A percentile compares a stretch with the other conserved stretches of the same genome.
phyloP scores from a whole-genome alignment of 2,797 vertebrate genomes.

The Cuculus canorus region DNA sequence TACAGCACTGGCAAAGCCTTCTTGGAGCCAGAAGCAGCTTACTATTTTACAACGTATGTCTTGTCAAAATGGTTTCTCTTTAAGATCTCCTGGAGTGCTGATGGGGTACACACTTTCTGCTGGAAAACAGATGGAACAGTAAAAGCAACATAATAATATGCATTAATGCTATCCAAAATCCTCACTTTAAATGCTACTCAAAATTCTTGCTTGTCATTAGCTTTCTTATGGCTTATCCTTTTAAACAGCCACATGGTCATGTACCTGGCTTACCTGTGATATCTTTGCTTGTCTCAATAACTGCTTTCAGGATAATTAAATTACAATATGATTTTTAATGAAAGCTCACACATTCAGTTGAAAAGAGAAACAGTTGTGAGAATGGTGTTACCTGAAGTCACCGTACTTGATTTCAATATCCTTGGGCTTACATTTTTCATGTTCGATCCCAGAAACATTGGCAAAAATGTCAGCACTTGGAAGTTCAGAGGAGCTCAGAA shows the following conservation, averaged over 20 bases:
- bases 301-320: background rate
- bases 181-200: too few relatives aligned
- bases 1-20: background rate
- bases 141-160: background rate
- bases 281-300: background rate
- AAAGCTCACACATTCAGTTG: background rate
- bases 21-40: constrained; percentile 1
- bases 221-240: background rate
- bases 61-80: background rate
- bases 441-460: background rate
- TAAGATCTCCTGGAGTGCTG: background rate
- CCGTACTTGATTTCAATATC: background rate
- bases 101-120: background rate
- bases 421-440: background rate
- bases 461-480: background rate
- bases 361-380: background rate
- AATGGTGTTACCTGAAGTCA: background rate
- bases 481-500: background rate
- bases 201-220: background rate
- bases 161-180: background rate
- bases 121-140: background rate
- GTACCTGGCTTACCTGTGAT: background rate
- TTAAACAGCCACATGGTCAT: background rate
- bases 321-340: background rate
- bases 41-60: background rate